These are phyloP conservation scores for Zhengitettix transpicula DNA, from an alignment of 2,888 invertebrate species.

Conservation along the genomic window DNA sequence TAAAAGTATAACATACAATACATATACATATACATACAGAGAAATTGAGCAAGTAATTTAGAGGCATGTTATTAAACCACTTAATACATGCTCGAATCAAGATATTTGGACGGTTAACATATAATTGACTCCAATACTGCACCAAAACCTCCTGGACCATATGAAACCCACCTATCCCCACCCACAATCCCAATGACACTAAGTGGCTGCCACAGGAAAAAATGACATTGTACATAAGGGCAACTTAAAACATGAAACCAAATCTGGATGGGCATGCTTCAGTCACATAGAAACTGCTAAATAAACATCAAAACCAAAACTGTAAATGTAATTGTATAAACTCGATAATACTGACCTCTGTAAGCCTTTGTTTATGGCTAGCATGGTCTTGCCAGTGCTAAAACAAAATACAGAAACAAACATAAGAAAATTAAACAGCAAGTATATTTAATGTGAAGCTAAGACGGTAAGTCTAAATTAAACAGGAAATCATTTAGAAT, in stretches of 20 bases:
- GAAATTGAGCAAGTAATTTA: too few species aligned
- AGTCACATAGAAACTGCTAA: constrained; percentile 17
- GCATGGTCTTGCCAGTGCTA: constrained; percentile 67
- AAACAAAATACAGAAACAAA: constrained; percentile 40
- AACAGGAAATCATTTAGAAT: constrained; percentile 12
- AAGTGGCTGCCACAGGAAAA: constrained; percentile 7
- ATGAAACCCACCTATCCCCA: too few species aligned
- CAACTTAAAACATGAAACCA: constrained; percentile 12
- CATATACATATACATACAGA: too few species aligned
- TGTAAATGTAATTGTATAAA: constrained; percentile 12
- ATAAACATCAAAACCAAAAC: constrained; percentile 16
- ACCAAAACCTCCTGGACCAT: too few species aligned
- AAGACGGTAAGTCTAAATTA: constrained; percentile 14
- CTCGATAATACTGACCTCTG: constrained; percentile 47
- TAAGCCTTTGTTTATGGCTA: constrained; percentile 73
- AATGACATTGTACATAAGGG: neutral
- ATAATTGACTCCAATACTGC: too few species aligned
- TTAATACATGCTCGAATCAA: too few species aligned
- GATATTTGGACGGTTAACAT: too few species aligned
- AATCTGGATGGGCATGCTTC: constrained; percentile 14
- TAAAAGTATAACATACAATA: too few species aligned
- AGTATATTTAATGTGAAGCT: constrained; percentile 14
- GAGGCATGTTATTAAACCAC: too few species aligned
- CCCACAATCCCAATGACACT: neutral
- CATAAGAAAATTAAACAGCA: constrained; percentile 19